Percentiles rank a stretch among this genome's conserved stretches.
phyloP scores from a whole-genome alignment of 2,113 vertebrate species.

The Sander vitreus region DNA sequence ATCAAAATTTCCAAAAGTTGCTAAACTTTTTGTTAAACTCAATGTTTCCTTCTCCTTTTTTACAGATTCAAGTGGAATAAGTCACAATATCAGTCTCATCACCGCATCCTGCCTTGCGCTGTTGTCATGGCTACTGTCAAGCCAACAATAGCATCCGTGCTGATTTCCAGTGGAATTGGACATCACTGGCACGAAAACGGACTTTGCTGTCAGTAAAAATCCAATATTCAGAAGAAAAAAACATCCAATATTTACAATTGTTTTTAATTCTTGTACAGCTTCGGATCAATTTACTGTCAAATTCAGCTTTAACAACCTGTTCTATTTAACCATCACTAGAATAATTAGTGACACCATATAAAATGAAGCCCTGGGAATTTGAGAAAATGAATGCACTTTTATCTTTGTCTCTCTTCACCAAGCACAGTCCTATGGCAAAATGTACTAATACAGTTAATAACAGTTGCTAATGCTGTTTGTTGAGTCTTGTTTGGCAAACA shows the following conservation, averaged over 20 bases:
- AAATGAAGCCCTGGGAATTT: not conserved
- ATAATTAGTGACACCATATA: not conserved
- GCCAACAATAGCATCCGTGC: not conserved
- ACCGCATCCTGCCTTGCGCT: constrained; percentile 1
- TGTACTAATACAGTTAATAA: no score
- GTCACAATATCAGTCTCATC: constrained; percentile 4
- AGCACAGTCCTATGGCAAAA: no score
- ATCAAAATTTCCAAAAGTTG: not conserved
- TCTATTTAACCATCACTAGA: not conserved
- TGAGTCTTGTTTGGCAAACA: no score
- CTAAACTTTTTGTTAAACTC: not conserved
- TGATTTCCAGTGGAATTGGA: not conserved
- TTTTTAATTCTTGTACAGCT: not conserved
- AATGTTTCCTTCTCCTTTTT: not conserved
- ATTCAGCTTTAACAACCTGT: not conserved
- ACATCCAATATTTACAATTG: no score
- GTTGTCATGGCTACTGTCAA: constrained; percentile 36
- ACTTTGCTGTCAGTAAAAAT: not conserved
- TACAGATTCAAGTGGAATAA: constrained; percentile 16
- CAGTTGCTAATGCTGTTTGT: no score
- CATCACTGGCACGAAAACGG: not conserved
- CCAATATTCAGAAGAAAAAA: not conserved
- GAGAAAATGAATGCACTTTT: not conserved
- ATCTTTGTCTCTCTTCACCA: not conserved
- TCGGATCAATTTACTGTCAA: not conserved